phyloP scores from a whole-genome alignment of 1,140 invertebrate species.

The Uloborus diversus region DNA sequence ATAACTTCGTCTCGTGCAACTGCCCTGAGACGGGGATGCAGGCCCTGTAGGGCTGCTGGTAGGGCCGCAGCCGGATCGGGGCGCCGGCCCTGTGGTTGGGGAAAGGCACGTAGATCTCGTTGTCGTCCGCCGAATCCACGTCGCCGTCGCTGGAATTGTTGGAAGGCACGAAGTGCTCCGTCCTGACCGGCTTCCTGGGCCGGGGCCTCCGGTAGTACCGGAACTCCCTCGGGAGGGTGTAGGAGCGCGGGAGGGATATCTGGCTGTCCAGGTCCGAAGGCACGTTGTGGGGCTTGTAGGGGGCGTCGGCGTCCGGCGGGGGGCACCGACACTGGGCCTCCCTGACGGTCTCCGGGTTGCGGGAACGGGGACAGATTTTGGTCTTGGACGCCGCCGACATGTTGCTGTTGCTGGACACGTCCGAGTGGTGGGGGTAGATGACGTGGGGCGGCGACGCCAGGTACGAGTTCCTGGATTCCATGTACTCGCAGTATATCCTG shows the following conservation, averaged over 20 bases:
- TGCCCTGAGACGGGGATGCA: conserved; percentile 45
- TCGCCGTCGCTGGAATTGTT: conserved; percentile 86
- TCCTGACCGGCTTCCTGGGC: conserved; percentile 68
- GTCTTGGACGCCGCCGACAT: conserved; percentile 44
- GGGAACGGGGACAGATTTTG: conserved; percentile 41
- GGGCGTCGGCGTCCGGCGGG: conserved; percentile 58
- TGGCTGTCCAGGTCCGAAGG: conserved; percentile 79
- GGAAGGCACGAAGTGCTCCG: conserved; percentile 76
- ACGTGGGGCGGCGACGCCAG: conserved; percentile 38
- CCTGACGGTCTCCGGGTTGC: conserved; percentile 32
- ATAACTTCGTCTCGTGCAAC: conserved; percentile 52
- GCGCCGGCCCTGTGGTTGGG: conserved; percentile 25
- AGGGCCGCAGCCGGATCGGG: conserved; percentile 44
- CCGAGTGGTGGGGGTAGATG: conserved; percentile 39
- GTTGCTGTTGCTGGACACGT: conserved; percentile 56
- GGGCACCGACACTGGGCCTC: conserved; percentile 36
- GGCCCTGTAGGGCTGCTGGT: conserved; percentile 42
- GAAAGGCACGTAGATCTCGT: conserved; percentile 45
- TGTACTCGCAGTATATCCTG: conserved; percentile 64
- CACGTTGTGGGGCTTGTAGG: conserved; percentile 70
- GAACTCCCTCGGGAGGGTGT: conserved; percentile 84
- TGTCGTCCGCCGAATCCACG: conserved; percentile 63
- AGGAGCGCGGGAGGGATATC: conserved; percentile 81
- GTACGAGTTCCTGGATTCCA: conserved; percentile 58
- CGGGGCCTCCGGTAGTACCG: conserved; percentile 75